Percentiles rank a stretch among this genome's conserved stretches.
Evolutionary conservation across 2,797 vertebrate genomes (phyloP).

Genomic region (Enteromius radiatus): DNA sequence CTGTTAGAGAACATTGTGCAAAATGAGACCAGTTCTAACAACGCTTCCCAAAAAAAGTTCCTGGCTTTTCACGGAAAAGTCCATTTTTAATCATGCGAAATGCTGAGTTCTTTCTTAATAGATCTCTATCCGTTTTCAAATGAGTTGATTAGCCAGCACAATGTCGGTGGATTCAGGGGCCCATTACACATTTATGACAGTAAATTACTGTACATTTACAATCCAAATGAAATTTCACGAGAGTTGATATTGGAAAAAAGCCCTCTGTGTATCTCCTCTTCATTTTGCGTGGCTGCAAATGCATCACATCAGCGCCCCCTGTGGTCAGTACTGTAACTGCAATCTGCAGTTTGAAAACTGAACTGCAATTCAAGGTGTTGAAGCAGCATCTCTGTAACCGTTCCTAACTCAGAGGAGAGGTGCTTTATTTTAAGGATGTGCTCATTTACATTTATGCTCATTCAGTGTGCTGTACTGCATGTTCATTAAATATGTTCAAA

Average conservation of each 20-base stretch:
- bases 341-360: too few species aligned
- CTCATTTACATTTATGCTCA: conserved; percentile 32
- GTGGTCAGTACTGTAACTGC: conserved; percentile 73
- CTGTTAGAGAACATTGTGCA: background rate
- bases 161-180: conserved; percentile 85
- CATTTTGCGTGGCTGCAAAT: conserved; percentile 67
- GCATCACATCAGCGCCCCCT: conserved; percentile 83
- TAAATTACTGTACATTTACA: conserved; percentile 89
- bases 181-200: conserved; percentile 88
- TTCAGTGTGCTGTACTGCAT: conserved; percentile 7
- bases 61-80: conserved; percentile 74
- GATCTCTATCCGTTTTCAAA: conserved; percentile 87
- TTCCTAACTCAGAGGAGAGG: conserved; percentile 10
- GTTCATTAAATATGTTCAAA: conserved; percentile 37
- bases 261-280: conserved; percentile 70
- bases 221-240: conserved; percentile 89
- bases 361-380: too few species aligned
- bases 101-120: conserved; percentile 81
- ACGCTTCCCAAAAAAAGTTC: conserved; percentile 43
- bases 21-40: background rate
- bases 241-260: conserved; percentile 79
- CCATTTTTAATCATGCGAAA: conserved; percentile 78
- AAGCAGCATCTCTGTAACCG: conserved; percentile 23
- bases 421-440: conserved; percentile 49
- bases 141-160: conserved; percentile 88